Conservation (phyloP, 2,888 invertebrate genomes). For the Philaethria dido region DNA sequence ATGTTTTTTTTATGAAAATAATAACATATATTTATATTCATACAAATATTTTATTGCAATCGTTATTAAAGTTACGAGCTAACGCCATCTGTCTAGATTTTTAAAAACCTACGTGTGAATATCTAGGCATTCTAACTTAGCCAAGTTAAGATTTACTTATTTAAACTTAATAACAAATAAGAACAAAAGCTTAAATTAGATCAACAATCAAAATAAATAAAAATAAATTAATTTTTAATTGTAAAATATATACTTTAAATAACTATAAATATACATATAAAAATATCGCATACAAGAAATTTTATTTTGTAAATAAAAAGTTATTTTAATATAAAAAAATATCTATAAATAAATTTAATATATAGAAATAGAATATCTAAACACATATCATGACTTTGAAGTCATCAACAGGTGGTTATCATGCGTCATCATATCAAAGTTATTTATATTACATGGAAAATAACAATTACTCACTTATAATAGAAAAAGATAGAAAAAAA, state of each 20-base stretch:
- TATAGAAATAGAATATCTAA: not conserved
- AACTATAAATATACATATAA: not conserved
- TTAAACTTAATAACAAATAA: not conserved
- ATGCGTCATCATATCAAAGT: constrained; percentile 50
- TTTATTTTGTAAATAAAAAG: not conserved
- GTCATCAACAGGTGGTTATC: constrained; percentile 58
- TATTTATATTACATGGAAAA: constrained; percentile 35
- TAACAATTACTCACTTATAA: constrained; percentile 11
- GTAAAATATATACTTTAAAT: too few relatives aligned
- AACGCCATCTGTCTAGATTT: constrained; percentile 29
- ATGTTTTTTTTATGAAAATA: too few relatives aligned
- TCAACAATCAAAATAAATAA: not conserved
- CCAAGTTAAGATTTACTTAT: not conserved
- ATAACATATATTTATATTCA: not conserved
- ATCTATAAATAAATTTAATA: not conserved
- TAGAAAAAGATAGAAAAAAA: constrained; percentile 44
- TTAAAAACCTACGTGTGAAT: not conserved
- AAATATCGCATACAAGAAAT: not conserved
- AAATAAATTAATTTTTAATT: too few relatives aligned
- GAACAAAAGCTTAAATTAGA: not conserved
- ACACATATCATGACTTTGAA: constrained; percentile 32
- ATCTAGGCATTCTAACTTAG: constrained; percentile 10
- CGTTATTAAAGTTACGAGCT: not conserved
- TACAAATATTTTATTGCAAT: not conserved
- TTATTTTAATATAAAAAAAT: not conserved